Base-by-base conservation (phyloP, 2,797 vertebrate genomes). In the Thalassophryne amazonica region DNA sequence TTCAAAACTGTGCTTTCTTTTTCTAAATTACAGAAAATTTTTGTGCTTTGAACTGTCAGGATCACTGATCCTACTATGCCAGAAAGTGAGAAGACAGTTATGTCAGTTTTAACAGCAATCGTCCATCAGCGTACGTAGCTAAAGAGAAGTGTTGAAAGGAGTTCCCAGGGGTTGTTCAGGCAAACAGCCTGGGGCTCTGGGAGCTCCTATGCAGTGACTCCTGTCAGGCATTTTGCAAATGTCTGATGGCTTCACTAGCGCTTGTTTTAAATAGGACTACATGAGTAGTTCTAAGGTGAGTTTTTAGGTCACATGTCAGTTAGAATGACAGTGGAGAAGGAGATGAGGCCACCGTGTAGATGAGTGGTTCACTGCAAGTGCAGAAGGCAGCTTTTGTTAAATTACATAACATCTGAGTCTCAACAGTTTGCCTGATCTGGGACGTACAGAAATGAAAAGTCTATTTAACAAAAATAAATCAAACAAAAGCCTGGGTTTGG, bases 291-390 rank as follows among this genome's bases (percentile, higher is more conserved):
- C 43, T 76, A 78, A 88, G 86, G 80, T 83, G 81, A 84, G 41
- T 58, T 78, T 86, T 85, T 67, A 80, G 83, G 81, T 86, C 80
- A 75, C 62, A 68, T 86, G 85, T 87, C 86, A 85, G 24, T 65
- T 80, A 60, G 51, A 73, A 76, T 83, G 81, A 80, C 68, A 68
- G 69, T 61, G 25, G 37, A 53, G 39, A 64, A 56, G 38, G 64
- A 73, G 60, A 71, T 58, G 62, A 53, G 61, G 69, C 59, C 59
- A 41, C 11, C 52, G 40, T 32, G 54, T 59, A 71, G 41, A 63
- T 78, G 59, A 41, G 45, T 55, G 41, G 63, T 71, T 71, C 61
- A 66, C 57, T 78, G 39, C 60, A 52, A 60, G 63, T 54, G 51
- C 50, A 41, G 41, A 69, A 72, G 46, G 61, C 58, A 76, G 68